These are phyloP conservation scores for Pseudoips prasinana DNA, from an alignment of 2,888 invertebrate genomes.

Conservation along the genomic window DNA sequence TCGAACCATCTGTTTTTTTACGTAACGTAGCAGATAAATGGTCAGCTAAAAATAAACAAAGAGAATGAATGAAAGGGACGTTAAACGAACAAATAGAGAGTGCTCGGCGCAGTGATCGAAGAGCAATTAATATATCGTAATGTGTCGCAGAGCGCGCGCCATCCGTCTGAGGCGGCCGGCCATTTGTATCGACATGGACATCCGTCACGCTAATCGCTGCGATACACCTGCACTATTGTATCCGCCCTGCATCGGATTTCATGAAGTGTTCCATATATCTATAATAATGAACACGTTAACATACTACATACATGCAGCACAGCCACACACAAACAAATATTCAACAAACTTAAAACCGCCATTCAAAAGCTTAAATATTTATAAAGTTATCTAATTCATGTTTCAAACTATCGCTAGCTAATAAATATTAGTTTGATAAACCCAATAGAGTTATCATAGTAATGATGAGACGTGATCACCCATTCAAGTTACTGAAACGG, in stretches of 20 bases:
- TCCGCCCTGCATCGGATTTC: not conserved
- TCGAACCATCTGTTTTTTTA: not conserved
- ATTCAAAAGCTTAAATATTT: constrained; percentile 11
- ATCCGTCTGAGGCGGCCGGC: constrained; percentile 64
- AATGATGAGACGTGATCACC: constrained; percentile 73
- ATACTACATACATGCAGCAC: no score
- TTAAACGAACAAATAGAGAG: constrained; percentile 46
- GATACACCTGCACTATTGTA: constrained; percentile 55
- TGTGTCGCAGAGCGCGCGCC: constrained; percentile 42
- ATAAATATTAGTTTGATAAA: constrained; percentile 64
- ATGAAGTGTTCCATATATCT: no score
- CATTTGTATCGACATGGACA: constrained; percentile 65
- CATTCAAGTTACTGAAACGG: constrained; percentile 74
- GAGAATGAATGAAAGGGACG: constrained; percentile 6
- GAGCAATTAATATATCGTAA: constrained; percentile 64
- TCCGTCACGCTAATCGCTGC: constrained; percentile 69
- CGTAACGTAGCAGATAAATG: not conserved
- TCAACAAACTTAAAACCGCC: constrained; percentile 7
- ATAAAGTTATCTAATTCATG: constrained; percentile 15
- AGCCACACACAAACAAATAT: no score
- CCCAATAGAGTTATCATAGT: constrained; percentile 62
- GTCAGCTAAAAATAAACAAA: constrained; percentile 9
- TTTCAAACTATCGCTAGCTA: constrained; percentile 43
- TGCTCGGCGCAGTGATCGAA: constrained; percentile 43
- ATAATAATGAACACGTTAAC: no score